These are phyloP conservation scores for Myotis pilosus DNA, from an alignment of 2,797 vertebrate species.

Conservation along the genomic window DNA sequence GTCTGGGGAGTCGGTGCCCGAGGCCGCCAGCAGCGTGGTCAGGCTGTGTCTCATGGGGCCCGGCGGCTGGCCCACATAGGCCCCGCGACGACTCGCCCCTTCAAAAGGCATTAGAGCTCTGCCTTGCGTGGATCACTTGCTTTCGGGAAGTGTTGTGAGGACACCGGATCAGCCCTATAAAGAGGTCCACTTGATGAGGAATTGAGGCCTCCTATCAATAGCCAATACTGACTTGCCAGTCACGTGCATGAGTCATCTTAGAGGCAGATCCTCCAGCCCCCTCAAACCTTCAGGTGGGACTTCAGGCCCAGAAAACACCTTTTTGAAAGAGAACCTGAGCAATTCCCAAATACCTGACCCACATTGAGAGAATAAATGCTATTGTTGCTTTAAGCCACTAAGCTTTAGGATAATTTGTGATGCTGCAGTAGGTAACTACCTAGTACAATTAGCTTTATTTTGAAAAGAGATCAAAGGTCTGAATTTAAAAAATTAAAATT, in stretches of 20 bases:
- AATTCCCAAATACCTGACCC: background rate
- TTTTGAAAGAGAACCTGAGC: background rate
- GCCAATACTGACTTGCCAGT: background rate
- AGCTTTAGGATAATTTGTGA: background rate
- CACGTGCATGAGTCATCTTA: background rate
- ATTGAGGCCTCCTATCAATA: background rate
- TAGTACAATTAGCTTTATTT: background rate
- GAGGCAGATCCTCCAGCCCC: background rate
- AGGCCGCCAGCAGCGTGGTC: too few species aligned
- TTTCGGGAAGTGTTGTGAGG: background rate
- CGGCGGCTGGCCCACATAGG: too few species aligned
- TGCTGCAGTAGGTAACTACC: background rate
- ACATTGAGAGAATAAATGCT: background rate
- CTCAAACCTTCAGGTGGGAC: background rate
- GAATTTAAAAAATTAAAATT: conserved; percentile 33
- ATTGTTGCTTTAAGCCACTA: background rate
- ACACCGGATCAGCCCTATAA: background rate
- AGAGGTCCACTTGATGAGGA: background rate
- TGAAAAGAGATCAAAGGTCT: background rate
- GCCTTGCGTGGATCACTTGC: background rate
- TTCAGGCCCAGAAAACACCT: background rate
- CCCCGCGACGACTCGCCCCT: too few species aligned
- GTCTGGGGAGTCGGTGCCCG: too few species aligned
- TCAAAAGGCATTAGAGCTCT: background rate
- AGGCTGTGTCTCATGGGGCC: too few species aligned